phyloP scores from a whole-genome alignment of 1,140 invertebrate species.

The Drosophila kurseongensis region DNA sequence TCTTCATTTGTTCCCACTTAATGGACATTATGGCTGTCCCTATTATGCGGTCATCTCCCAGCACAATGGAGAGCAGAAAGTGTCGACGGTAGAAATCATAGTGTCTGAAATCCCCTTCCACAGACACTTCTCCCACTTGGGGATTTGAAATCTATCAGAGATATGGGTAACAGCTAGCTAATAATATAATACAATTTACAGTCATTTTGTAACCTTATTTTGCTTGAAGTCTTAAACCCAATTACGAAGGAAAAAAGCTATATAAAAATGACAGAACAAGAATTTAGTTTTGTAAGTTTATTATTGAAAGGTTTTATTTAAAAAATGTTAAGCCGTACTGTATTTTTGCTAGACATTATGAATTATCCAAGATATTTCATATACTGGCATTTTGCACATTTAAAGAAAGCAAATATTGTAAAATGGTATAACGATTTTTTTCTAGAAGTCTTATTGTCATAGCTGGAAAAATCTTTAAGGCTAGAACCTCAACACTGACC shows the following conservation, averaged over 20 bases:
- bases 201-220: background rate
- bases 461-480: background rate
- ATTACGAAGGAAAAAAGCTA: too few species aligned
- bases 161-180: background rate
- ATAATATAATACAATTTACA: background rate
- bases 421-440: background rate
- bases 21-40: constrained; percentile 71
- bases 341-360: too few species aligned
- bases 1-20: constrained; percentile 72
- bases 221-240: background rate
- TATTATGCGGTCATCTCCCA: constrained; percentile 54
- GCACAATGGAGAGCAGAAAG: constrained; percentile 52
- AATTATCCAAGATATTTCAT: too few species aligned
- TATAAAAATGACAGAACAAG: too few species aligned
- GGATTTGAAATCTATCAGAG: background rate
- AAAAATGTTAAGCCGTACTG: too few species aligned
- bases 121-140: too few species aligned
- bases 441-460: background rate
- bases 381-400: too few species aligned
- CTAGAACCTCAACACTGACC: background rate
- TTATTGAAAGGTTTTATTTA: too few species aligned
- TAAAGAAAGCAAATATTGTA: too few species aligned
- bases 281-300: too few species aligned
- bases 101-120: too few species aligned
- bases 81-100: background rate